A percentile compares a stretch with the other conserved stretches of the same genome.
phyloP scores from a whole-genome alignment of 2,888 invertebrate genomes.

The Ennomos erosarius region DNA sequence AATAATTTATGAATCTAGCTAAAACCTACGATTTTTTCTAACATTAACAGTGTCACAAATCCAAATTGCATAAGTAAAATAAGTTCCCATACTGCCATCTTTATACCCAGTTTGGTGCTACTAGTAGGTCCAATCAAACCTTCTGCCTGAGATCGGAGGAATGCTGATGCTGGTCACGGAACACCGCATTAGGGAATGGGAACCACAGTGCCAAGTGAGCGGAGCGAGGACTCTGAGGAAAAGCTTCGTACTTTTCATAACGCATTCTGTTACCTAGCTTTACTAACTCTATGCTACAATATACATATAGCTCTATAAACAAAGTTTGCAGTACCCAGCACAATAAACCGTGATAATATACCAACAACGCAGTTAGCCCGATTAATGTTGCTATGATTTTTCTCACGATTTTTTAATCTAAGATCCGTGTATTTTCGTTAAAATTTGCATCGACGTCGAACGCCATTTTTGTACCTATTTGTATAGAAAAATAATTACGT shows the following conservation, averaged over 20 bases:
- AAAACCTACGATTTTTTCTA: no score
- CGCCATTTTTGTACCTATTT: no score
- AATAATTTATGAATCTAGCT: no score
- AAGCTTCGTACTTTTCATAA: slow-evolving; percentile 42
- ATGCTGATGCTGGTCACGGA: slow-evolving; percentile 81
- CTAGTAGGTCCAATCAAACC: slow-evolving; percentile 64
- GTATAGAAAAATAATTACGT: no score
- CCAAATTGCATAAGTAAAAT: not conserved
- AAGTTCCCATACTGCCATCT: slow-evolving; percentile 8
- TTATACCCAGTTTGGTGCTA: slow-evolving; percentile 27
- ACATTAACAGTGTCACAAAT: not conserved
- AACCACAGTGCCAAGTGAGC: slow-evolving; percentile 86
- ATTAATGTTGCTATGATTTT: no score
- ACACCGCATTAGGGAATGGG: slow-evolving; percentile 86
- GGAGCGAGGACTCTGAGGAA: slow-evolving; percentile 85
- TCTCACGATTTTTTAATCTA: no score
- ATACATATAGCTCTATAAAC: not conserved
- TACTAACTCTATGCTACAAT: slow-evolving; percentile 2
- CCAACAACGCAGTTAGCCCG: no score
- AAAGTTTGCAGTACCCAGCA: slow-evolving; percentile 2
- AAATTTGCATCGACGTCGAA: no score
- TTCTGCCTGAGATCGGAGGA: slow-evolving; percentile 78
- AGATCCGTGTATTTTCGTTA: no score
- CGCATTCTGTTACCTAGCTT: not conserved
- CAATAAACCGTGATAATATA: not conserved